phyloP scores from a whole-genome alignment of 2,797 vertebrate genomes.

The Sibirionetta formosa region DNA sequence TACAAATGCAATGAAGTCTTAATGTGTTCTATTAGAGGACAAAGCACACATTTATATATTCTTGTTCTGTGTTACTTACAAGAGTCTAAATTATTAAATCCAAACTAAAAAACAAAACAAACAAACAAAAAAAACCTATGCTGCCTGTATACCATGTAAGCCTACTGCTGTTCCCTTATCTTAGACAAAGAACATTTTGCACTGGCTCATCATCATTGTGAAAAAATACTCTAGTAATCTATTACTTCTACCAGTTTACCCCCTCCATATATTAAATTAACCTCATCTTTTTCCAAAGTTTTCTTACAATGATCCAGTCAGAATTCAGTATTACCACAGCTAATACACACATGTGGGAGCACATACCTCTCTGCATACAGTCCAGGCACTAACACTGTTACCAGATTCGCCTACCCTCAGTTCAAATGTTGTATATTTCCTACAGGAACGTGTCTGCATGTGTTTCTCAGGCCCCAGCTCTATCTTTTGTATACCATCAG shows the following conservation, averaged over 20 bases:
- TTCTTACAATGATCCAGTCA: not conserved
- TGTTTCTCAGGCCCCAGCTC: not conserved
- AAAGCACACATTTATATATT: not conserved
- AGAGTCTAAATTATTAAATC: conserved; percentile 6
- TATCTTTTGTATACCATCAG: not conserved
- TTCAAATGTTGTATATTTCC: not conserved
- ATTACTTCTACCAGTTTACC: not conserved
- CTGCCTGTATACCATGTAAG: not conserved
- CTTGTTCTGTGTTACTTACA: not conserved
- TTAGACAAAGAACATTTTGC: not conserved
- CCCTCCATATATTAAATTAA: not conserved
- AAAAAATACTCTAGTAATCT: not conserved
- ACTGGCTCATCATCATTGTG: not conserved
- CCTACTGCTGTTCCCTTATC: not conserved
- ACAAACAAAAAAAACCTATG: not conserved
- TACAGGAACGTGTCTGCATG: accelerated
- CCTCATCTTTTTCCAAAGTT: not conserved
- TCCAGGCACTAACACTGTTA: not conserved
- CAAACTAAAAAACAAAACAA: not conserved
- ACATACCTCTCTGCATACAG: not conserved
- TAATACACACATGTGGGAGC: not conserved
- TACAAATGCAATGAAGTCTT: conserved; percentile 1
- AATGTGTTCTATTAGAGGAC: not conserved
- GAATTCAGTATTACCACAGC: not conserved
- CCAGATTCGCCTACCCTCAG: not conserved